Evolutionary conservation across 2,797 vertebrate species (phyloP), one percentile per base, ranked within the genome.

Genomic region (Poliocrania exsul): DNA sequence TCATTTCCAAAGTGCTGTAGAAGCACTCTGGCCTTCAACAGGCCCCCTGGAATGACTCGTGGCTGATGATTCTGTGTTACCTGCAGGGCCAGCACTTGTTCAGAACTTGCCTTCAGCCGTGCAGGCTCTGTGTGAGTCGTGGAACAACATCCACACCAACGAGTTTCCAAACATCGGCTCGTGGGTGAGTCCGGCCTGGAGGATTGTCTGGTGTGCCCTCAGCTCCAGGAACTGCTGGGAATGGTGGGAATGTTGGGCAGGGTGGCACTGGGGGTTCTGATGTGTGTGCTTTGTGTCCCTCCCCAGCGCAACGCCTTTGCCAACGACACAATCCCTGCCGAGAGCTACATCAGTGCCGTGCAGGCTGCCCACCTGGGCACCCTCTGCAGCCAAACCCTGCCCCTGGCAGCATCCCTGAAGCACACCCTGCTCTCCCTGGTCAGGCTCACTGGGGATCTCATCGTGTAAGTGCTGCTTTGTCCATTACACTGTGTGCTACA

Each of bases 101-200:
- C 99, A 99, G 98, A 99, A 99, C 96, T 96, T 99, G 33, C 99
- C 99, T 1, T 98, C 99, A 4, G 98, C 98, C 16, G 98, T 99
- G 44, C 99, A 99, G 97, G 97, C 98, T 7, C 96, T 99, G 40
- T 99, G 99, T 80, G 99, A 99, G 64, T 99, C 99, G 1, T 99
- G 99, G 99, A 99, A 99, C 96, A 98, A 97, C 96, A 98, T 99
- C 95, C 98, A 98, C 90, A 99, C 99, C 88, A 99, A 99, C 38
- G 99, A 99, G 92, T 99, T 99, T 90, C 99, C 99, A 57, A 99
- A 99, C 97, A 99, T 99, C 15, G 99, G 99, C 65, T 99, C 99
- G 1, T 99, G 99, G 99, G 99, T 99, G 97, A 81, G 99, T 98
- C 20, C 58, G 31, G 8, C 31, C 42, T 60, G 9, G 1, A 57